Conservation (phyloP, 2,888 invertebrate genomes). For the Adelognathus sp. region DNA sequence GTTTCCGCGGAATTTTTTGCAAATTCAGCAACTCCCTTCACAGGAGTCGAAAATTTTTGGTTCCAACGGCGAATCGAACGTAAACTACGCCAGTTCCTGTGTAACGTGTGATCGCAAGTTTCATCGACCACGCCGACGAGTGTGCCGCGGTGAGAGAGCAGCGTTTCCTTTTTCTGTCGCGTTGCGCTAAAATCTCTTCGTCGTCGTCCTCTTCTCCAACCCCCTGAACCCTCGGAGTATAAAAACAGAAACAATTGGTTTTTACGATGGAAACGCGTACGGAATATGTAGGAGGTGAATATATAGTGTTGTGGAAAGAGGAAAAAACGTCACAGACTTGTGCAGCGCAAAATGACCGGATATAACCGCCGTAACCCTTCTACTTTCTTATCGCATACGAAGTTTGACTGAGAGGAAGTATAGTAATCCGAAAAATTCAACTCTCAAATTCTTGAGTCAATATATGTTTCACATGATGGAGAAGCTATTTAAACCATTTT, state of each 20-base stretch:
- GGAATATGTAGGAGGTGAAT: conserved; percentile 58
- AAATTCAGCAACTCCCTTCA: conserved; percentile 53
- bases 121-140: conserved; percentile 2
- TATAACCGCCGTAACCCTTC: no score
- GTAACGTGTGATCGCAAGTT: conserved; percentile 1
- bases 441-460: no score
- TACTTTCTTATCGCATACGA: no score
- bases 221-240: conserved; percentile 53
- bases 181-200: conserved; percentile 53
- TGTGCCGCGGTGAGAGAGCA: not conserved
- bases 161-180: not conserved
- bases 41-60: not conserved
- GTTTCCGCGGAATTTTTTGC: conserved; percentile 4
- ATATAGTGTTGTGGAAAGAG: conserved; percentile 29
- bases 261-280: conserved; percentile 68
- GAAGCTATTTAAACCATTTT: no score
- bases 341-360: conserved; percentile 4
- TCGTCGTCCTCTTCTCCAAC: no score
- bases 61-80: not conserved
- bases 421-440: no score
- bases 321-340: conserved; percentile 19
- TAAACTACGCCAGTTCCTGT: not conserved
- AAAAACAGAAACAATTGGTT: conserved; percentile 70
- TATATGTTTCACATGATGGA: no score
- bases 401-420: no score